phyloP scores from a whole-genome alignment of 1,140 invertebrate genomes.

The Chelonus insularis region DNA sequence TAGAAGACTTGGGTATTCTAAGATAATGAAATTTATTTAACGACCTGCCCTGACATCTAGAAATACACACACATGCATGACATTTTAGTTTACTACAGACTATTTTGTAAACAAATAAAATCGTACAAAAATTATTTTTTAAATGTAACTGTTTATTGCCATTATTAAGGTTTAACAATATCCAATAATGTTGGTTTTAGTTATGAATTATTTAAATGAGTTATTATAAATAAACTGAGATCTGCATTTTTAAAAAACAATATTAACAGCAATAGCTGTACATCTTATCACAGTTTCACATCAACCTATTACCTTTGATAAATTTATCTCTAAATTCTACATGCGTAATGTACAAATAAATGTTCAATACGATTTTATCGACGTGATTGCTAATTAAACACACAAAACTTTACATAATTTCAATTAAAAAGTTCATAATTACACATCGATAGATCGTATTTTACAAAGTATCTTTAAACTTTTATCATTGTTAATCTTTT shows the following conservation, averaged over 20 bases:
- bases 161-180: conserved; percentile 24
- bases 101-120: conserved; percentile 29
- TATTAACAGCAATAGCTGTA: neutral
- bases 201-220: too few relatives aligned
- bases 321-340: neutral
- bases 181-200: conserved; percentile 10
- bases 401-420: too few relatives aligned
- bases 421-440: too few relatives aligned
- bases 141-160: conserved; percentile 40
- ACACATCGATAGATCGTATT: too few relatives aligned
- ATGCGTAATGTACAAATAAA: conserved; percentile 3
- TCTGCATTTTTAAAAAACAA: too few relatives aligned
- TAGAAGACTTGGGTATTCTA: neutral
- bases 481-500: too few relatives aligned
- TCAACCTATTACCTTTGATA: neutral
- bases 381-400: too few relatives aligned
- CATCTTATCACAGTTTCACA: conserved; percentile 14
- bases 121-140: conserved; percentile 24
- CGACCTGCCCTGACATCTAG: conserved; percentile 47
- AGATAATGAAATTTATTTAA: conserved; percentile 10
- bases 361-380: neutral
- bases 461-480: too few relatives aligned
- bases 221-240: too few relatives aligned
- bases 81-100: neutral
- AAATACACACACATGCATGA: neutral